phyloP scores from a whole-genome alignment of 2,113 vertebrate genomes.

The Syrmaticus mikado region DNA sequence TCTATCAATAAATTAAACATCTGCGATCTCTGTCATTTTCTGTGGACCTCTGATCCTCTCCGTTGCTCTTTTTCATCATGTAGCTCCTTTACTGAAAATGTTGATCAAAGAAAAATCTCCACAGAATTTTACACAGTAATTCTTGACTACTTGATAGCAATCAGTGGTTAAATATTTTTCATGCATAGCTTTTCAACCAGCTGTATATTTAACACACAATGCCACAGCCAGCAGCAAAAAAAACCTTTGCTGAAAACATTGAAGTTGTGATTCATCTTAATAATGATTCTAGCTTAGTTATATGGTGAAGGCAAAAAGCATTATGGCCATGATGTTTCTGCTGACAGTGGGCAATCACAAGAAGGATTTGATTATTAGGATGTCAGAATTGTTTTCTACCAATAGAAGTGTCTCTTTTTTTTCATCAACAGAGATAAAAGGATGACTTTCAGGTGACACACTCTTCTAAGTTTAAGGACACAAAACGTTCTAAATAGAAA shows the following conservation, averaged over 20 bases:
- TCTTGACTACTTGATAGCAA: not conserved
- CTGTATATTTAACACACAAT: not conserved
- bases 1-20: not conserved
- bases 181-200: not conserved
- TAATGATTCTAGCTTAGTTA: not conserved
- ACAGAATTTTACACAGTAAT: not conserved
- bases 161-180: not conserved
- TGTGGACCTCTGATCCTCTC: not conserved
- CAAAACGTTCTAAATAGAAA: not conserved
- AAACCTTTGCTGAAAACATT: accelerated
- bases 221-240: not conserved
- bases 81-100: not conserved
- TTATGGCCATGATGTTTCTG: not conserved
- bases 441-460: not conserved
- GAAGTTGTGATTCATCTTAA: not conserved
- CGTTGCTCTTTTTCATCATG: not conserved
- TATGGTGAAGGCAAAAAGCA: not conserved
- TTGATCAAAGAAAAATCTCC: not conserved
- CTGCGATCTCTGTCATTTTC: not conserved
- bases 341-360: not conserved
- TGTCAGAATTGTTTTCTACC: not conserved
- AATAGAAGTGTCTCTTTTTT: not conserved
- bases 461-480: not conserved
- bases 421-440: not conserved
- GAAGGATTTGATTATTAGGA: not conserved